Base-by-base conservation (phyloP, 2,797 vertebrate genomes). In the Aulostomus chinensis region DNA sequence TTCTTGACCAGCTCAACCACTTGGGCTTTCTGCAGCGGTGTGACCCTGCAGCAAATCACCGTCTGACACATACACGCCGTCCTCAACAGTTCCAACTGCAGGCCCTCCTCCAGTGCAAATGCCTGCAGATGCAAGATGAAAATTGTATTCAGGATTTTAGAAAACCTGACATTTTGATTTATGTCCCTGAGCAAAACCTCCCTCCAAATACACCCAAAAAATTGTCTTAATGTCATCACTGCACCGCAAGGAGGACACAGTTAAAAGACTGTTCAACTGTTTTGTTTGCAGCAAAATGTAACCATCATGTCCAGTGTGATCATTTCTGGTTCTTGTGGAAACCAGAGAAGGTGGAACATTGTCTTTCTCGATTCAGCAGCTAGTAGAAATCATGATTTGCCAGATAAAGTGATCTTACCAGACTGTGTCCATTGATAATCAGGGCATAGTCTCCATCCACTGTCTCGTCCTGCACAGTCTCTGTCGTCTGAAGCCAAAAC, bases 1-100 rank as follows among this genome's bases (percentile, higher is more conserved):
- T 90, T 96, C 84, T 96, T 99, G 59, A 98, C 93, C 75, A 99
- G 87, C 68, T 96, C 83, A 35, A 98, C 95, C 75, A 98, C 94
- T 81, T 96, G 94, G 48, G 97, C 95, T 66, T 99, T 98, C 82
- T 98, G 97, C 49, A 98, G 89, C 0, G 96, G 95, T 0, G 95
- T 98, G 68, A 97, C 94, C 49, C 94, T 88, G 84, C 96, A 99
- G 87, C 94, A 99, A 76, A 98, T 93, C 43, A 98, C 95, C 0
- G 92, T 90, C 78, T 94, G 92, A 82, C 96, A 98, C 93, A 97
- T 87, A 37, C 93, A 96, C 0, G 93, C 95, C 0, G 91, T 92
- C 70, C 91, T 68, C 62, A 99, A 79, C 38, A 99, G 88, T 81
- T 97, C 93, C 79, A 94, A 7, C 59, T 94, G 85, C 84, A 96